Conservation (phyloP, 2,797 vertebrate genomes). For the Chrosomus eos region DNA sequence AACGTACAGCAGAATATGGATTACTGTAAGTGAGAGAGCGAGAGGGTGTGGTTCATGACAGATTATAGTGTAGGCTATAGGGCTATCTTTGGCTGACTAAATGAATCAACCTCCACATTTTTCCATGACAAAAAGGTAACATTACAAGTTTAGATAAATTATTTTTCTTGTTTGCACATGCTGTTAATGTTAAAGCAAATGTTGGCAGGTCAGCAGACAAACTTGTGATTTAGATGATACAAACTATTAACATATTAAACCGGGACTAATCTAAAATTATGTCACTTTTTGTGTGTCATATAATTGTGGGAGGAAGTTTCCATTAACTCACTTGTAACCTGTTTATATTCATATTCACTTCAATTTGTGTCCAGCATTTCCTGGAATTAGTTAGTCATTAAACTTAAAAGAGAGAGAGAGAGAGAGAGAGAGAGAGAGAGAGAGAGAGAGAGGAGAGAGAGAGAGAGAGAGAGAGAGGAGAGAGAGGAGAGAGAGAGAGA, state of each 20-base stretch:
- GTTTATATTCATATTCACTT: background rate
- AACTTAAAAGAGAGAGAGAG: background rate
- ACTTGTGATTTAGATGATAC: too few relatives aligned
- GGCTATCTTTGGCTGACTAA: background rate
- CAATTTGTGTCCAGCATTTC: background rate
- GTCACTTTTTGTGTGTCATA: too few relatives aligned
- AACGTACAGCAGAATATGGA: background rate
- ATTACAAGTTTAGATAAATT: too few relatives aligned
- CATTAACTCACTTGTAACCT: background rate
- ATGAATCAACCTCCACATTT: background rate
- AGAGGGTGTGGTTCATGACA: background rate
- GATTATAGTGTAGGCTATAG: background rate
- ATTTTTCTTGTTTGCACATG: background rate
- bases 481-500: too few relatives aligned
- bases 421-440: too few relatives aligned
- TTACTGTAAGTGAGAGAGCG: background rate
- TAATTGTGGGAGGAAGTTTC: background rate
- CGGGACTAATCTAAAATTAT: too few relatives aligned
- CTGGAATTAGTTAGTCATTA: conserved; percentile 18
- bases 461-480: too few relatives aligned
- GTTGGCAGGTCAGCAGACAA: too few relatives aligned
- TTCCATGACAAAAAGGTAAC: background rate
- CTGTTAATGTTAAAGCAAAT: background rate
- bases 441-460: too few relatives aligned
- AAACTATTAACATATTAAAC: too few relatives aligned